Percentiles rank a stretch among this genome's conserved stretches.
phyloP scores from a whole-genome alignment of 2,113 vertebrate species.

The Taurulus bubalis region DNA sequence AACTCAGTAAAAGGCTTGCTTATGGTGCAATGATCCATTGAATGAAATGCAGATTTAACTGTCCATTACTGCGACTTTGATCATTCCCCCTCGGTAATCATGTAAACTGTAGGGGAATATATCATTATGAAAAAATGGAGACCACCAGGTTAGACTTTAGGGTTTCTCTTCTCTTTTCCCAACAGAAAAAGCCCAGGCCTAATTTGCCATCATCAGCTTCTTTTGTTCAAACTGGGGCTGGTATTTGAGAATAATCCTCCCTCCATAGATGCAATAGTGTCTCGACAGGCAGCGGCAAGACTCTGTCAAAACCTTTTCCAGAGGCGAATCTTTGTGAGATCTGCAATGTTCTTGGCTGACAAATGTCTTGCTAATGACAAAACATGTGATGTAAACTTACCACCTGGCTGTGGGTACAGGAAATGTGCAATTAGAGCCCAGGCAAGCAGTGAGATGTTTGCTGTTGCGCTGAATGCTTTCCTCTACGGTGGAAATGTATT shows the following conservation, averaged over 20 bases:
- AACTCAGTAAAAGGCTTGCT: constrained; percentile 45
- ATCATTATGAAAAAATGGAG: constrained; percentile 79
- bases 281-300: constrained; percentile 86
- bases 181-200: constrained; percentile 83
- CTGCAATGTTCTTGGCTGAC: constrained; percentile 74
- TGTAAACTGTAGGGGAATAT: constrained; percentile 76
- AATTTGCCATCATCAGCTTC: constrained; percentile 88
- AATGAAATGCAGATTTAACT: constrained; percentile 59
- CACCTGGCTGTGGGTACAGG: constrained; percentile 52
- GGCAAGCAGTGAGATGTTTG: constrained; percentile 15
- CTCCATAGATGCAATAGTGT: constrained; percentile 83
- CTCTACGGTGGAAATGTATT: not conserved
- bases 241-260: constrained; percentile 88
- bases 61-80: constrained; percentile 62
- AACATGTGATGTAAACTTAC: constrained; percentile 73
- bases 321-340: constrained; percentile 77
- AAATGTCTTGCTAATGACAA: constrained; percentile 77
- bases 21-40: constrained; percentile 39
- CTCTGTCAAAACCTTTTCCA: constrained; percentile 80
- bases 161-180: constrained; percentile 75
- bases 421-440: constrained; percentile 52
- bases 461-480: constrained; percentile 1
- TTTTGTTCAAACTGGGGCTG: constrained; percentile 85
- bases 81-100: constrained; percentile 62
- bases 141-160: constrained; percentile 84